Base-by-base conservation (phyloP, 2,888 invertebrate species). In the Nemotelus nigrinus region DNA sequence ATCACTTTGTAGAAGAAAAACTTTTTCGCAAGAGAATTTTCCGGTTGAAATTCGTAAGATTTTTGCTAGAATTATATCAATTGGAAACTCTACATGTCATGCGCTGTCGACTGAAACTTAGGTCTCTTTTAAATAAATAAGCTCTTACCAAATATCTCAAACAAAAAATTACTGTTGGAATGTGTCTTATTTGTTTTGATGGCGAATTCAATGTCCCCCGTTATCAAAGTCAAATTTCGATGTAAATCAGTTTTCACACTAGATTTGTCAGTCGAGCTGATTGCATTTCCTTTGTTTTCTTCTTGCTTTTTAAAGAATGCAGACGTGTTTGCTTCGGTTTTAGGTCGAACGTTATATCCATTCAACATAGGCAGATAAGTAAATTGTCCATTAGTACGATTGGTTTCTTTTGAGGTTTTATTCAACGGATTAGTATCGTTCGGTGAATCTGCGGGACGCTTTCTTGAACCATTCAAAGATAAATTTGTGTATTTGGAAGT, bases 121-220 rank as follows among this genome's bases (percentile, higher is more conserved):
- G 10, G 7, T 53, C 53, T 53, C 7, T 10, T 53, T 53, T 53
- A 8, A 6, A 6, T 53, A 53, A 53, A 10, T 53, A 25, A 57
- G 64, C 6, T 8, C 80, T 60, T 78, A 85, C 86, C 86, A 77
- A 85, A 86, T 44, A 84, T 82, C 81, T 84, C 85, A 83, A 84
- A 86, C 60, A 86, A 65, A 82, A 82, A 2, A 84, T 78, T 0
- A 83, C 78, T 43, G n/a, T 55, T 5, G 3, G 3, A 45, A n/a
- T 6, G 2, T 6, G 8, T 2, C 57, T 83, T 83, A 55, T 83
- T 81, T 67, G 81, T 84, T 82, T 84, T 84, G 53, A 83, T 81
- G 43, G 82, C 84, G 68, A 83, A 85, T 25, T 85, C 83, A 0
- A 85, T 84, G 4, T 82, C 83, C 2, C 85, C 86, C n/a, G 83